These are phyloP conservation scores for Acipenser ruthenus DNA, from an alignment of 2,797 vertebrate genomes.

Conservation along the genomic window DNA sequence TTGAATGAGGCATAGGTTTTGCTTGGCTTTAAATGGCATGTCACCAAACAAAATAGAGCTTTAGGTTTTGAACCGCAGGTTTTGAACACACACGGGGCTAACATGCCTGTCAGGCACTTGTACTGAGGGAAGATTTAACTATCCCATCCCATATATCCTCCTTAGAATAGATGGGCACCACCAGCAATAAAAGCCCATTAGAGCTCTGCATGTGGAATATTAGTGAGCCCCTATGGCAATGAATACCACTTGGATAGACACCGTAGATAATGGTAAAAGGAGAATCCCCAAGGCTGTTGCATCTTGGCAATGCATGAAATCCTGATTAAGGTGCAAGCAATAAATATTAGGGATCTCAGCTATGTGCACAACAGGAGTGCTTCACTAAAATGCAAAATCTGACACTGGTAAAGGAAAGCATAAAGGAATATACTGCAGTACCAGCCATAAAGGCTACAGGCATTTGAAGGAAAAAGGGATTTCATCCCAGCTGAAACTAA, in stretches of 20 bases:
- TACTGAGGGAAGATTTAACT: neutral
- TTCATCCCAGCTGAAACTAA: no score
- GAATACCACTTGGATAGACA: neutral
- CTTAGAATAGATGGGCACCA: neutral
- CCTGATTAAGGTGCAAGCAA: neutral
- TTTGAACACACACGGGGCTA: neutral
- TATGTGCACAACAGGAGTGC: no score
- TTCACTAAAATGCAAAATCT: no score
- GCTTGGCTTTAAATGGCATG: no score
- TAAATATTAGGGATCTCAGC: neutral
- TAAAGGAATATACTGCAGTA: no score
- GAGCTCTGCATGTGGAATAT: neutral
- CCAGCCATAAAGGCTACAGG: no score
- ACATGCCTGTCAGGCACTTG: no score
- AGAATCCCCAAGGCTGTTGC: neutral
- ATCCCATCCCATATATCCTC: neutral
- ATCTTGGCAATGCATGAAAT: no score
- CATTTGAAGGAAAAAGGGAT: no score
- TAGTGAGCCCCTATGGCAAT: no score
- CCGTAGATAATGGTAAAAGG: neutral
- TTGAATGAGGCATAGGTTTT: no score
- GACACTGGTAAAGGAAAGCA: no score
- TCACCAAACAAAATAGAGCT: neutral
- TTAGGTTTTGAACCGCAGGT: neutral
- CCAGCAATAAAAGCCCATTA: neutral